phyloP scores from a whole-genome alignment of 2,113 vertebrate species.

The Synodontis membranacea region DNA sequence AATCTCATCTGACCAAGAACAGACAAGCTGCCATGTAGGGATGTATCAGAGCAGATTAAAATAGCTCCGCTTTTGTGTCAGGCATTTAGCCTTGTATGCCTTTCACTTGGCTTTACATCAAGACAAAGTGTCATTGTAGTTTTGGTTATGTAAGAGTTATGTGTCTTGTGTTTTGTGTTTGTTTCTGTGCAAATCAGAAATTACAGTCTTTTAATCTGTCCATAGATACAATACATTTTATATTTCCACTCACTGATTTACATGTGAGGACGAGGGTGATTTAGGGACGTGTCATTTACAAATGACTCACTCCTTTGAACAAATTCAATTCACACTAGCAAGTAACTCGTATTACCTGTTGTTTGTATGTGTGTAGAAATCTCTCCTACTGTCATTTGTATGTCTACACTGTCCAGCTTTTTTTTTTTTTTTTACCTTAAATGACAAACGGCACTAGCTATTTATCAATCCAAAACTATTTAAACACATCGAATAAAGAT shows the following conservation, averaged over 20 bases:
- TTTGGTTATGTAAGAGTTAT: neutral
- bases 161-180: neutral
- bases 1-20: neutral
- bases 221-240: neutral
- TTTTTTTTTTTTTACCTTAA: neutral
- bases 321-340: neutral
- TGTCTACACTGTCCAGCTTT: neutral
- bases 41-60: neutral
- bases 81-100: neutral
- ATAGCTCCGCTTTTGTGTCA: constrained; percentile 17
- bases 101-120: neutral
- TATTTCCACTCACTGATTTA: neutral
- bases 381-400: neutral
- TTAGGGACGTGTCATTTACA: neutral
- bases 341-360: neutral
- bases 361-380: neutral
- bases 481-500: too few species aligned
- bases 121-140: neutral
- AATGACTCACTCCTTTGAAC: neutral
- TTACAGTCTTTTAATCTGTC: neutral
- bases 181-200: constrained; percentile 1
- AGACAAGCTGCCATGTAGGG: neutral
- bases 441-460: neutral
- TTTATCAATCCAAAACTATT: neutral
- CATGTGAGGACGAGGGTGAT: neutral